Evolutionary conservation across 2,888 invertebrate genomes (phyloP), one percentile per base, ranked within the genome.

Genomic region (Tridacna crocea): DNA sequence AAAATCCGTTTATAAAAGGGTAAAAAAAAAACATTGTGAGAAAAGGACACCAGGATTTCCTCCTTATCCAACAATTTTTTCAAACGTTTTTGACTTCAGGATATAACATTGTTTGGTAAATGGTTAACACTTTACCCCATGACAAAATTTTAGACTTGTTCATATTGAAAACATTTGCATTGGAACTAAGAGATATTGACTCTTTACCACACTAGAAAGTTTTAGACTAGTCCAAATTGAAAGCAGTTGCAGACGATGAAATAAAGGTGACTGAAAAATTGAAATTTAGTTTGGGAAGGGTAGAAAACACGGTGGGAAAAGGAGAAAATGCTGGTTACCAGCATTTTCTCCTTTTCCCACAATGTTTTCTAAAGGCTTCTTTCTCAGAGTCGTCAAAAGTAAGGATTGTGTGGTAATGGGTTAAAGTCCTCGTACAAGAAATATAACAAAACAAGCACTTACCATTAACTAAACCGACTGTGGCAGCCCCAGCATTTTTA

Each of bases 381-480:
- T 15, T 11, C 1, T 15, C 6, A 55, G 55, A 10, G 55, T 15
- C 55, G 11, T 55, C 3, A 10, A 19, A 6, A 55, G 2, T 6
- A 2, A 19, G 3, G 55, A 19, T 19, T 55, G 55, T 55, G 3
- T 55, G 55, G 55, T 15, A 10, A 55, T 6, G 55, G 55, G 55
- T 55, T 55, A 55, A 36, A 36, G 8, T n/a, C n/a, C n/a, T n/a
- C n/a, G n/a, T n/a, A n/a, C n/a, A n/a, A n/a, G n/a, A n/a, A n/a
- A n/a, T n/a, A 36, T 36, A 36, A 36, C 36, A 36, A 8, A 55
- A 55, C 15, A 19, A 19, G 55, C n/a, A 66, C 89, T 79, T 85
- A 90, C 95, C 95, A 90, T 95, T 95, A 15, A 95, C 94, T 12
- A 95, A 87, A 19, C 94, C 95, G n/a, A 95, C 94, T 24, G 95